A percentile compares a stretch with the other conserved stretches of the same genome.
These are phyloP conservation scores for Steinernema feltiae DNA, from an alignment of 1,140 invertebrate genomes.

Conservation along the genomic window DNA sequence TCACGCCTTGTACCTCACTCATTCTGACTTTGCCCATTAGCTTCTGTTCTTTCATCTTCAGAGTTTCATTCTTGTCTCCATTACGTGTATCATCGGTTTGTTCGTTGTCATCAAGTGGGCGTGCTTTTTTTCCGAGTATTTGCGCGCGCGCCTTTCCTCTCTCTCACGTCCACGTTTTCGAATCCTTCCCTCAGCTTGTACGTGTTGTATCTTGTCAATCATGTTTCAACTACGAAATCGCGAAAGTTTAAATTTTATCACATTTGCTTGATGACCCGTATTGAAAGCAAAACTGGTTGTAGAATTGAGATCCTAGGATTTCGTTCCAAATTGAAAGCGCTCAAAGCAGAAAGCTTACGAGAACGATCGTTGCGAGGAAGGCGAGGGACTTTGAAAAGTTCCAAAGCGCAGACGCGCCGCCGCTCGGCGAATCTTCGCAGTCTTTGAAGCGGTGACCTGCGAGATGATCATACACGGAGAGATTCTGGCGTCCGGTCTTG, in stretches of 20 bases:
- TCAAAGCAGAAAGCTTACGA: background rate
- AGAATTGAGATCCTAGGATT: no score
- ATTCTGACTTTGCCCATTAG: background rate
- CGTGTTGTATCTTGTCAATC: background rate
- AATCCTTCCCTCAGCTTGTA: background rate
- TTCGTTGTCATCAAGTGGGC: no score
- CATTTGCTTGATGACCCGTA: slow-evolving; percentile 14
- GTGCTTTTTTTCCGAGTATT: background rate
- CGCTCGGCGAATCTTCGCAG: background rate
- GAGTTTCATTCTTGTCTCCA: background rate
- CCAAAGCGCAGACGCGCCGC: background rate
- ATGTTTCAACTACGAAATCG: background rate
- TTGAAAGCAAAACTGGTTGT: background rate
- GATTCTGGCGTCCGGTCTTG: slow-evolving; percentile 10
- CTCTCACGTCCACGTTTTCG: no score
- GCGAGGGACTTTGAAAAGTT: background rate
- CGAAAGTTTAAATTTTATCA: background rate
- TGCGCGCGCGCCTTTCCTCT: no score
- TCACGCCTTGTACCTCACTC: background rate
- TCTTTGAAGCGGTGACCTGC: background rate
- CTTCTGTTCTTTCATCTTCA: background rate
- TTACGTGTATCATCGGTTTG: slow-evolving; percentile 1
- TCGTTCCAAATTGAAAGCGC: no score
- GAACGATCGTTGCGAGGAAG: background rate
- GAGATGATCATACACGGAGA: slow-evolving; percentile 5